Base-by-base conservation (phyloP, 2,888 invertebrate species). In the Acleris emargana region DNA sequence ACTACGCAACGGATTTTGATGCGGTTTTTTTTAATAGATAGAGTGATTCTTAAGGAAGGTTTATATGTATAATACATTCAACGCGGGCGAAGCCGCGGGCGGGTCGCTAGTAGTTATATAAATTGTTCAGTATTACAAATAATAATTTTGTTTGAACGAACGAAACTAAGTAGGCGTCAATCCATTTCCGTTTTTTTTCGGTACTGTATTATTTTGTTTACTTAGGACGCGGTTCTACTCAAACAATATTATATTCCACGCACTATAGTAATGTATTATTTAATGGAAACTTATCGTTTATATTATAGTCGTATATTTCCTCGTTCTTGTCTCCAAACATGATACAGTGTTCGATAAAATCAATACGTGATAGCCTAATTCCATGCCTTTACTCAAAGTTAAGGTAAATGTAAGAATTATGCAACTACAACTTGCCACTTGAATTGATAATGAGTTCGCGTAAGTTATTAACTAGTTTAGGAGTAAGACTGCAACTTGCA, bases 161-260 rank as follows among this genome's bases (percentile, higher is more conserved):
- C 51, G 52, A 25, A 57, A 50, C 60, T 66, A 61, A 61, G 60
- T 57, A 55, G 57, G 38, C 38, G 51, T 51, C 57, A 61, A 57
- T 66, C 51, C 60, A 57, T 61, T 52, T 55, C 25, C 47, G 17
- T 17, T 20, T 5, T 28, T 25, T 52, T 55, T 60, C 42, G 43
- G 54, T 62, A 67, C 51, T 71, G 66, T 72, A 68, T 72, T 72
- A 72, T 73, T 69, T 72, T 72, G 73, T 75, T 72, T 71, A 70
- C 68, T 68, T 68, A 69, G 63, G 67, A 62, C 69, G 50, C 68
- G 75, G 68, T 72, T 70, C 53, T 17, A 51, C 47, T 62, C 73
- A 72, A 76, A 77, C 68, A 75, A 69, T 76, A 75, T 71, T 74
- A 58, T 75, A 75, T 77, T 79, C 73, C 71, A 73, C 73, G 76